Evolutionary conservation across 1,140 invertebrate genomes (phyloP).

Genomic region (Drosophila dunni): DNA sequence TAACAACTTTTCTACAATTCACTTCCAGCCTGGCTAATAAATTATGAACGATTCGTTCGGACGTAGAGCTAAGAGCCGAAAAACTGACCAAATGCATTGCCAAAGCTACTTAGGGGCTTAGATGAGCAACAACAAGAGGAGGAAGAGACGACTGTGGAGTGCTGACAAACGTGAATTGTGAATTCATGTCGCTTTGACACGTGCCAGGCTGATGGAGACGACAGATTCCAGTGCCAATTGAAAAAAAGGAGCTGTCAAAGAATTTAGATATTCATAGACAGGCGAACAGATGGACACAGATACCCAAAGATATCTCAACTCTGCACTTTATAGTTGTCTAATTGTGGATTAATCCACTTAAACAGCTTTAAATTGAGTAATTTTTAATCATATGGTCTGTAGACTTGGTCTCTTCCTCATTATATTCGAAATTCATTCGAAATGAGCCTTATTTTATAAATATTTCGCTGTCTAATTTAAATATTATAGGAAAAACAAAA

Average conservation of each 20-base stretch:
- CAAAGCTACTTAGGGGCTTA: constrained; percentile 69
- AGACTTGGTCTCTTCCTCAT: not conserved
- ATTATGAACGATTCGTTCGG: constrained; percentile 45
- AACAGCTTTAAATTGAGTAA: not conserved
- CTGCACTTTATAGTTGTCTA: not conserved
- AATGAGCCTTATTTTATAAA: constrained; percentile 1
- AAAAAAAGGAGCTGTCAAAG: constrained; percentile 9
- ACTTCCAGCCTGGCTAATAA: constrained; percentile 30
- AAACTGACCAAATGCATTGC: constrained; percentile 23
- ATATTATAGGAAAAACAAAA: too few relatives aligned
- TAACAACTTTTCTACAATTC: too few relatives aligned
- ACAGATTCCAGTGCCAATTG: constrained; percentile 18
- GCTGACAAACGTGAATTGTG: constrained; percentile 73
- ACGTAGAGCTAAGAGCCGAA: constrained; percentile 4
- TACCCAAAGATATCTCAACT: not conserved
- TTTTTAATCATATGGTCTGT: constrained; percentile 5
- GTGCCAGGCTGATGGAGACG: constrained; percentile 45
- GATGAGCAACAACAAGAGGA: not conserved
- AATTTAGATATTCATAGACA: constrained; percentile 11
- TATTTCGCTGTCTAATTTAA: too few relatives aligned
- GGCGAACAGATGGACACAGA: not conserved
- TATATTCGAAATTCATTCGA: not conserved
- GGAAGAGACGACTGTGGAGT: constrained; percentile 26
- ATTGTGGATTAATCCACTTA: constrained; percentile 22
- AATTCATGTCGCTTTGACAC: constrained; percentile 75